Percentiles rank a stretch among this genome's conserved stretches.
These are phyloP conservation scores for Aldabrachelys gigantea DNA, from an alignment of 2,113 vertebrate genomes.

Conservation along the genomic window DNA sequence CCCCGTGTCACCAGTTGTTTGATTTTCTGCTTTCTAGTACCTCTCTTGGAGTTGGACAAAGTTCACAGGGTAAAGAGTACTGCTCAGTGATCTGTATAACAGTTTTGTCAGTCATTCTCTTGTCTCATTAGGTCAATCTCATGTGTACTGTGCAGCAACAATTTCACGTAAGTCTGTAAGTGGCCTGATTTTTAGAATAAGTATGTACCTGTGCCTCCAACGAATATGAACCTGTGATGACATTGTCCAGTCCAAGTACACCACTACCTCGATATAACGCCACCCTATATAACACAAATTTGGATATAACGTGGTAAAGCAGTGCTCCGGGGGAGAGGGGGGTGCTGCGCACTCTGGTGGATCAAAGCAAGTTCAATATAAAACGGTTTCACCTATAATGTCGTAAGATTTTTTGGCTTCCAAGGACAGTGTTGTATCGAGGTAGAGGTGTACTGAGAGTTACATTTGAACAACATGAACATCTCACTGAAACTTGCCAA, in stretches of 20 bases:
- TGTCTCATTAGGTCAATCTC: neutral
- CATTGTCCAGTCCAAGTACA: neutral
- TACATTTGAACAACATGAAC: neutral
- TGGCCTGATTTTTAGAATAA: neutral
- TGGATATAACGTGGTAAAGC: too few species aligned
- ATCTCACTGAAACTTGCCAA: neutral
- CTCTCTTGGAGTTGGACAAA: neutral
- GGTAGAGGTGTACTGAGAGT: neutral
- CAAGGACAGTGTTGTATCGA: too few species aligned
- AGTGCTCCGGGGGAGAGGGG: too few species aligned
- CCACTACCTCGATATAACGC: too few species aligned
- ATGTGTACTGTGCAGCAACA: neutral
- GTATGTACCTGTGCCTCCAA: neutral
- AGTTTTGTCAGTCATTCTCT: neutral
- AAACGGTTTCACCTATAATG: too few species aligned
- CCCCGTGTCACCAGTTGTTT: slow-evolving; percentile 35
- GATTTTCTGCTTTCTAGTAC: neutral
- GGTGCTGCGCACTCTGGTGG: too few species aligned
- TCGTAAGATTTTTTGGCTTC: too few species aligned
- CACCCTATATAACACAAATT: too few species aligned
- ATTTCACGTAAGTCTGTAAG: neutral
- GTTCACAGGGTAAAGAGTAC: neutral
- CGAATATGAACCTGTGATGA: neutral
- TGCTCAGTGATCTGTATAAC: neutral
- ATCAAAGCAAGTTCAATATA: too few species aligned